These are phyloP conservation scores for Andrena trimmerana DNA, from an alignment of 2,888 invertebrate genomes.

Conservation along the genomic window DNA sequence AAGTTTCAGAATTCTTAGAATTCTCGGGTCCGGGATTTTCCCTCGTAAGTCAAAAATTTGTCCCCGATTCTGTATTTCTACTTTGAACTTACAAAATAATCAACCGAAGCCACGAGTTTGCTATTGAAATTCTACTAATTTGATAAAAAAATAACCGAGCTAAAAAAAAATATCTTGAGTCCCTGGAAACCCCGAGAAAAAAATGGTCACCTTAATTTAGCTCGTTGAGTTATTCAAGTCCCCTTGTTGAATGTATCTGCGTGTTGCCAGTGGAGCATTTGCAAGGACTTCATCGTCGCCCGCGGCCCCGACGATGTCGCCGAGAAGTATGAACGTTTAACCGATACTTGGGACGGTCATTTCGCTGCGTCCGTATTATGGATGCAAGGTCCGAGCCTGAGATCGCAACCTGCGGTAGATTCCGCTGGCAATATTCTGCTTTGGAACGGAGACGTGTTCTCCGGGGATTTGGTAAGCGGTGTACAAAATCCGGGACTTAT, in stretches of 20 bases:
- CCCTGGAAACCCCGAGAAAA: too few species aligned
- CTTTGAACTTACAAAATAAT: too few species aligned
- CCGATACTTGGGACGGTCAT: slow-evolving; percentile 78
- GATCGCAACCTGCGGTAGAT: slow-evolving; percentile 89
- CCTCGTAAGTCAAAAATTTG: too few species aligned
- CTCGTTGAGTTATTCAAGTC: background rate
- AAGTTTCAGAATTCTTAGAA: too few species aligned
- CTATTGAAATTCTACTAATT: too few species aligned
- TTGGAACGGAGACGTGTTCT: slow-evolving; percentile 96
- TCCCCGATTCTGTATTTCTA: too few species aligned
- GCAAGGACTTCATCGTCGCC: slow-evolving; percentile 85
- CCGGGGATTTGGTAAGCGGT: slow-evolving; percentile 84
- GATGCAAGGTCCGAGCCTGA: slow-evolving; percentile 91
- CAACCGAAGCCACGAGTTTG: too few species aligned
- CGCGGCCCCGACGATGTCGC: slow-evolving; percentile 87
- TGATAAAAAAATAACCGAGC: too few species aligned
- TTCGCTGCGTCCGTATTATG: slow-evolving; percentile 90
- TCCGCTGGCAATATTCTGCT: slow-evolving; percentile 89
- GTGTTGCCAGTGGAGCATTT: slow-evolving; percentile 82
- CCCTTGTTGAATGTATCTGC: background rate
- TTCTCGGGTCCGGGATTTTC: too few species aligned
- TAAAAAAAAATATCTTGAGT: too few species aligned
- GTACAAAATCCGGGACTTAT: too few species aligned
- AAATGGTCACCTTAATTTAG: too few species aligned
- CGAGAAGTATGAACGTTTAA: slow-evolving; percentile 67